Evolutionary conservation across 2,888 invertebrate species (phyloP).

Genomic region (Archaeoteleia sp.): DNA sequence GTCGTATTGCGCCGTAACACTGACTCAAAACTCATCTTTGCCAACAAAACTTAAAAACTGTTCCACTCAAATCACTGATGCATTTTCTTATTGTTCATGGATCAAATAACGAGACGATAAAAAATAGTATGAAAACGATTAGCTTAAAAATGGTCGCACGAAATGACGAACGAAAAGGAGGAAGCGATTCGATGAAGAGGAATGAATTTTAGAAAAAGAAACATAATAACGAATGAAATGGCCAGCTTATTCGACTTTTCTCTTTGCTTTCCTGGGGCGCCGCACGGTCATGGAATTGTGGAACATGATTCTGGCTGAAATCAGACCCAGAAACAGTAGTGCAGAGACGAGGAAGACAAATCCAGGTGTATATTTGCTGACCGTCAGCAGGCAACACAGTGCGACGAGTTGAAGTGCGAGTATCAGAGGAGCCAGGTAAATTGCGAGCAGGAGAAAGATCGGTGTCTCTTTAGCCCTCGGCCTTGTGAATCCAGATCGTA

Average conservation of each 20-base stretch:
- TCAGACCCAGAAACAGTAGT: constrained; percentile 66
- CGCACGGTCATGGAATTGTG: constrained; percentile 54
- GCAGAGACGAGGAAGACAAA: constrained; percentile 68
- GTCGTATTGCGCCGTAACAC: no score
- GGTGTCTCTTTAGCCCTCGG: constrained; percentile 60
- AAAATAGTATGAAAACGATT: no score
- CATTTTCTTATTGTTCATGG: no score
- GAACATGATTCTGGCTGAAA: constrained; percentile 66
- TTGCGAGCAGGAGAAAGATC: constrained; percentile 59
- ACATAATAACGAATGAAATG: constrained; percentile 9
- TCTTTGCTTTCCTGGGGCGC: constrained; percentile 58
- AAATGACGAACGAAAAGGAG: constrained; percentile 1
- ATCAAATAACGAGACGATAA: no score
- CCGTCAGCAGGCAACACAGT: constrained; percentile 61
- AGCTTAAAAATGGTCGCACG: no score
- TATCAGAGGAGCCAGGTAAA: constrained; percentile 67
- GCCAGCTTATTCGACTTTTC: constrained; percentile 55
- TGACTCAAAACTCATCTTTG: no score
- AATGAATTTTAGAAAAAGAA: constrained; percentile 6
- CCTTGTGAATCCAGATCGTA: constrained; percentile 5
- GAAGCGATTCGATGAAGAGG: not conserved
- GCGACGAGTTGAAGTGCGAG: constrained; percentile 63
- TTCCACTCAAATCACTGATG: no score
- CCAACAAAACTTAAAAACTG: no score
- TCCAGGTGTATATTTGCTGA: constrained; percentile 69